Evolutionary conservation across 2,888 invertebrate species (phyloP), one percentile per base, ranked within the genome.

Genomic region (Ophion ellenae): DNA sequence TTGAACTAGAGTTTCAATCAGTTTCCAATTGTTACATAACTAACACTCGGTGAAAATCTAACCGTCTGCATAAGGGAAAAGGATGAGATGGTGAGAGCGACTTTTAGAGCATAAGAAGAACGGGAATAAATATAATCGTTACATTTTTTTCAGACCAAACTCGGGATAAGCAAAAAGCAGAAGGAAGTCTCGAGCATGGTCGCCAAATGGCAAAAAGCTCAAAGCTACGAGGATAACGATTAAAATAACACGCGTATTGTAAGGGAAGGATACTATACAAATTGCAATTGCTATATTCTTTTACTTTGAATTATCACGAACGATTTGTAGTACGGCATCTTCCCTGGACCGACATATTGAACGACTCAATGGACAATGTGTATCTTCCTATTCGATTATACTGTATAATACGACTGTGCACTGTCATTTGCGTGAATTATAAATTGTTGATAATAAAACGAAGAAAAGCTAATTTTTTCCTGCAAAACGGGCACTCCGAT

Each of bases 151-250:
- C 90, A 96, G 95, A 92, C 95, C 9, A 96, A 96, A 93, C 91
- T 96, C 63, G 96, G 96, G n/a, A 94, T 96, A 63, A 94, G 96
- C 5, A 95, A 96, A 93, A 96, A 96, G 93, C 96, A 96, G 91
- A 96, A 96, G 91, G 96, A 96, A 85, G 96, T 97, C 47, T 96
- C 96, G 2, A 95, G 96, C 66, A 94, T 97, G 91, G 96, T 97
- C 0, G 96, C 96, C 78, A 97, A 97, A 89, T 97, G 97, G 97
- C 96, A 96, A 92, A 96, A 96, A 90, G 96, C 96, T 66, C 96
- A 96, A 91, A 95, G 95, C 28, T 88, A 87, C 75, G 84, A 88
- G 64, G 87, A 86, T 66, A 85, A 84, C 76, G 84, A 88, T 81
- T 88, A 53, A 87, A 57, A 36, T 7, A 2, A 47, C 2, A 57